Base-by-base conservation (phyloP, 2,113 vertebrate genomes). In the Spheniscus mendiculus region DNA sequence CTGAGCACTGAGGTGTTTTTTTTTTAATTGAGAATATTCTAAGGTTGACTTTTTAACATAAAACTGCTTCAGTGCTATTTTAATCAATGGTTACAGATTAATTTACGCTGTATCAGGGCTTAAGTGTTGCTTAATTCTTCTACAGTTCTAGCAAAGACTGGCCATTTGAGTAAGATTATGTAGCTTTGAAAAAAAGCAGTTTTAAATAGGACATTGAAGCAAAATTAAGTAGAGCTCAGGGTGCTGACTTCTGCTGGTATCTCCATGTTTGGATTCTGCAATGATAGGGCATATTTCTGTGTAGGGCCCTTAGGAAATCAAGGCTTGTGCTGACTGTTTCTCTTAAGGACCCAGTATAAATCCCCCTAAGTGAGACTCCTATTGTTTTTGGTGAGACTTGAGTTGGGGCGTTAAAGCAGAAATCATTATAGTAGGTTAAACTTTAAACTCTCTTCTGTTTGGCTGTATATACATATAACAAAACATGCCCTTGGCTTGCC, bases 391-490 rank as follows among this genome's bases (percentile, higher is more conserved):
- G 29, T 79, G 86, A 81, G 65, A 47, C 6, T 34, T 67, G 45
- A 80, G 53, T 44, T 93, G 52, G 36, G 50, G 10, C 38, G 25
- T 47, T 73, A 88, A 83, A 86, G 44, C 17, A 77, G 63, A 92
- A 93, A 83, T 65, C 58, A 34, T 70, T 59, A 9, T 17, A 70
- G 6, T 52, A 66, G 34, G 38, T 96, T 92, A 90, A 93, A 97
- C n/a, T 78, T 94, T 78, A 72, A 95, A n/a, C 82, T 73, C 42
- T 72, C 72, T 90, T 90, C 80, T 89, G 17, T 87, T 96, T 90
- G 47, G 76, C 36, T 66, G 36, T 67, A 65, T 40, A 36, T 83
- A 29, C 9, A 19, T 44, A 32, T 72, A 83, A 61, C 29, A 89
- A 84, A 93, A 89, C 52, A 90, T 63, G 89, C 11, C 83, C 69